Conservation (phyloP, 2,113 vertebrate species). For the Sminthopsis crassicaudata region DNA sequence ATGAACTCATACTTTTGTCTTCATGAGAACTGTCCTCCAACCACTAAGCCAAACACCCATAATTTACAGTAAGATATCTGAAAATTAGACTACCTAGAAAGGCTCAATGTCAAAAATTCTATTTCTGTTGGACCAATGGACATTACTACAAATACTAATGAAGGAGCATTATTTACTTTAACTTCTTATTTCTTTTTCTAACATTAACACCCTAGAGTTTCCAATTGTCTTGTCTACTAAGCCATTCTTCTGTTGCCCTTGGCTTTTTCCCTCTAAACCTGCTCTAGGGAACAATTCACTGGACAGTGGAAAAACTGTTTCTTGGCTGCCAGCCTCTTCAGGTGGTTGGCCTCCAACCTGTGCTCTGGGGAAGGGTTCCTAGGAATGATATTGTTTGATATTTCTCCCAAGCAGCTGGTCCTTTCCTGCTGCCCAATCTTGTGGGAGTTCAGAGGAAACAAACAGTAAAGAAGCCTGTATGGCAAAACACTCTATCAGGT, state of each 20-base stretch:
- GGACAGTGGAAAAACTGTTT: constrained; percentile 67
- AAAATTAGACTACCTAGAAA: constrained; percentile 45
- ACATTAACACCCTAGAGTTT: constrained; percentile 34
- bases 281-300: constrained; percentile 68
- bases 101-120: background rate
- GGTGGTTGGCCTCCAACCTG: constrained; percentile 79
- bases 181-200: constrained; percentile 47
- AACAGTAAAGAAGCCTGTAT: constrained; percentile 55
- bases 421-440: constrained; percentile 58
- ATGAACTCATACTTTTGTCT: background rate
- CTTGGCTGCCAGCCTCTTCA: constrained; percentile 73
- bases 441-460: constrained; percentile 58
- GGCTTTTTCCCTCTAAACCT: constrained; percentile 64
- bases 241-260: constrained; percentile 69
- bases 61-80: constrained; percentile 34
- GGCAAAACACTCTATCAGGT: constrained; percentile 63
- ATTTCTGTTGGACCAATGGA: constrained; percentile 35
- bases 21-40: constrained; percentile 6
- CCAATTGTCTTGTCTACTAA: constrained; percentile 33
- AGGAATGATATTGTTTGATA: constrained; percentile 54
- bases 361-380: constrained; percentile 63
- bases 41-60: constrained; percentile 8
- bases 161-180: constrained; percentile 31
- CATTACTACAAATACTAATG: constrained; percentile 25
- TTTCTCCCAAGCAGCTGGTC: constrained; percentile 71